Evolutionary conservation across 1,140 invertebrate genomes (phyloP), one percentile per base, ranked within the genome.

Genomic region (Trinorchestia longiramus): DNA sequence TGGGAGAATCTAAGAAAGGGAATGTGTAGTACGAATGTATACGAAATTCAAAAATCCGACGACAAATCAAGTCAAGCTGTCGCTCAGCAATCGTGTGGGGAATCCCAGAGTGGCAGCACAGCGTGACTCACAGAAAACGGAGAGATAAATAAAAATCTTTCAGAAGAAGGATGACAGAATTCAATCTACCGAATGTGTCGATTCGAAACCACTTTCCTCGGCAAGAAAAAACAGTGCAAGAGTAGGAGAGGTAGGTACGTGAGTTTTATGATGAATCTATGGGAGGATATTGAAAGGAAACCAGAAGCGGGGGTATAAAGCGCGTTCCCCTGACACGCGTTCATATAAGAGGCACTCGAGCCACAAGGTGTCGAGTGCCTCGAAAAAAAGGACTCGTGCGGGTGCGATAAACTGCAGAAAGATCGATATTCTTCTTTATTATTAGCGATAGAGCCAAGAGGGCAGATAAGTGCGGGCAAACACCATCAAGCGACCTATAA

Each of bases 401-500:
- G 92, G 17, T 45, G 92, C 92, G 92, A 94, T 94, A 94, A 94
- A 94, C 92, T 94, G 92, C 92, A 94, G 92, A 94, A 94, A 94
- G 92, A 94, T 94, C 92, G 92, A 94, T 94, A 94, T 94, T 94
- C 92, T 94, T 94, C 92, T 94, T 94, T 94, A 94, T 94, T 94
- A 94, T 94, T 94, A 94, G 92, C 92, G 92, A 94, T 94, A 94
- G 92, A 94, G 92, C 92, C 92, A 94, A 94, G 92, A 94, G 92
- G 92, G 92, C 92, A 94, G 92, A 94, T 94, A 94, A 94, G 92
- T 94, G 92, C 92, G 92, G 43, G 92, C 92, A 94, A 94, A 94
- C 92, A 94, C 92, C 92, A 94, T 94, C 92, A 94, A 94, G 92
- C 92, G 92, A 94, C 92, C 92, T 94, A 94, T 94, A 94, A 94